Evolutionary conservation across 2,113 vertebrate species (phyloP).

Genomic region (Azemiops feae): DNA sequence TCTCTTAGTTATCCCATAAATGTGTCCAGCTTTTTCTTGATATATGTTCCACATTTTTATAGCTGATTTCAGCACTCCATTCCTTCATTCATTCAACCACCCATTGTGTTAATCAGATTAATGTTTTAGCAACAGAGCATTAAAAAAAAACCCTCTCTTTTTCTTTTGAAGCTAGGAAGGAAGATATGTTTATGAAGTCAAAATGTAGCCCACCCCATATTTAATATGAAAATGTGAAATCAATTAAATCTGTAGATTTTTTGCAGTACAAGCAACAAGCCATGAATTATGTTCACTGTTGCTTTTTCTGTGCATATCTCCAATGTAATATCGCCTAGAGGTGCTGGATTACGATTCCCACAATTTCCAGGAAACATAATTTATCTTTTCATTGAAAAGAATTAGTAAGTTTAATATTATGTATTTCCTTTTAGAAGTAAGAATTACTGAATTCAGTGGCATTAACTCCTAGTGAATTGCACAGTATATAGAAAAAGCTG

Average conservation of each 20-base stretch:
- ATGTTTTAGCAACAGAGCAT: constrained; percentile 19
- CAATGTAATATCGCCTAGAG: not conserved
- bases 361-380: not conserved
- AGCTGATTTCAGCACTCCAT: constrained; percentile 29
- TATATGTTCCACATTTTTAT: constrained; percentile 19
- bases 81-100: not conserved
- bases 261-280: not conserved
- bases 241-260: not conserved
- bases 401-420: not conserved
- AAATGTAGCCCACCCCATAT: not conserved
- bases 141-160: constrained; percentile 5
- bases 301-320: not conserved
- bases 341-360: not conserved
- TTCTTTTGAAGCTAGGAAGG: not conserved
- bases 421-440: not conserved
- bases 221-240: constrained; percentile 3
- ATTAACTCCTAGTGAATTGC: not conserved
- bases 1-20: constrained; percentile 24
- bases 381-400: not conserved
- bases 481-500: not conserved
- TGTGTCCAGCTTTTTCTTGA: constrained; percentile 1
- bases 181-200: constrained; percentile 1
- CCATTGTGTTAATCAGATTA: constrained; percentile 18
- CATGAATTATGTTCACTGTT: not conserved
- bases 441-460: not conserved